Percentiles rank a stretch among this genome's conserved stretches.
Conservation (phyloP, 2,888 invertebrate species). For the Penaeus monodon region DNA sequence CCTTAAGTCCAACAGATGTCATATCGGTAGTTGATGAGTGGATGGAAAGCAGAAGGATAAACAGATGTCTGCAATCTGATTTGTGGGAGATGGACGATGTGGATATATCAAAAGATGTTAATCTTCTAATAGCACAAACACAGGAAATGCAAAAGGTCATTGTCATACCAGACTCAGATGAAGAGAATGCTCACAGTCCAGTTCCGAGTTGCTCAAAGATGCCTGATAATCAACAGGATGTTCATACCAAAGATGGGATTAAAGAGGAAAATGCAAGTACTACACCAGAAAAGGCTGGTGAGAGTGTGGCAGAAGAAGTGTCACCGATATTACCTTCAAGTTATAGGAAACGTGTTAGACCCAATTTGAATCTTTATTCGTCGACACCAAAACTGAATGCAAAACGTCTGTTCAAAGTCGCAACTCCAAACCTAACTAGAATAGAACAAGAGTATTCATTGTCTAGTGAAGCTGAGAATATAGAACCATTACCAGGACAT, state of each 20-base stretch:
- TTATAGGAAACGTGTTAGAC: slow-evolving; percentile 25
- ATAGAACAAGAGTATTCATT: slow-evolving; percentile 9
- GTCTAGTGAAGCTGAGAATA: background rate
- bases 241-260: background rate
- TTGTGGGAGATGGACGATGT: too few relatives aligned
- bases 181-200: too few relatives aligned
- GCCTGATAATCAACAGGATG: too few relatives aligned
- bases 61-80: background rate
- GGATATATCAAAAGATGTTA: too few relatives aligned
- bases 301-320: slow-evolving; percentile 1
- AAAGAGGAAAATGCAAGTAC: background rate
- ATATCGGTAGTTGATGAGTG: slow-evolving; percentile 10
- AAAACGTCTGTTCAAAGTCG: slow-evolving; percentile 41
- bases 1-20: slow-evolving; percentile 39
- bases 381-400: slow-evolving; percentile 47
- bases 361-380: slow-evolving; percentile 18
- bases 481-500: background rate
- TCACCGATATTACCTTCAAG: slow-evolving; percentile 33
- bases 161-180: too few relatives aligned
- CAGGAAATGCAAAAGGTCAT: too few relatives aligned
- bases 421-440: slow-evolving; percentile 10
- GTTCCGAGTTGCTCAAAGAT: too few relatives aligned
- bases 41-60: slow-evolving; percentile 10
- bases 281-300: background rate
- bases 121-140: too few relatives aligned